Evolutionary conservation across 2,113 vertebrate genomes (phyloP), one percentile per base, ranked within the genome.

Genomic region (Trogon surrucura): DNA sequence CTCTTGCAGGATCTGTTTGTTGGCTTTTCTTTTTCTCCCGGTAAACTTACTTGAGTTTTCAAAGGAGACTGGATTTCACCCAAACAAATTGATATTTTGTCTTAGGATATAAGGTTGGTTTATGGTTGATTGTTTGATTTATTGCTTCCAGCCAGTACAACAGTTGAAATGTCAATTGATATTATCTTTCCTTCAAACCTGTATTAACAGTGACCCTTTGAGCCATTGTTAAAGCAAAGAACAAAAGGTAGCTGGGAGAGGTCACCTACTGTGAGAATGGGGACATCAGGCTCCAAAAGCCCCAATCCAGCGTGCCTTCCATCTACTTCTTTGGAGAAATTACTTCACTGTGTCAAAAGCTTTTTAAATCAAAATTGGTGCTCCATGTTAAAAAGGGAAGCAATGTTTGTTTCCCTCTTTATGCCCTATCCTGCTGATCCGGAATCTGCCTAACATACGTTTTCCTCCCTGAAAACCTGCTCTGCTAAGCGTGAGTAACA

Each of bases 11-110:
- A 51, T 23, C 66, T 89, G 22, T 51, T 54, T 95, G 80, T n/a
- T 87, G 34, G 45, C 34, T 79, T 11, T 36, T 26, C 21, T 19
- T 60, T 69, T 41, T 60, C 21, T 64, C n/a, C 27, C 0, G 0
- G 25, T 47, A 18, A 91, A 38, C 56, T 91, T 48, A 64, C 48
- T 64, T 81, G 72, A 29, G 48, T 77, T 79, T 90, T 81, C 66
- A 71, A 48, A 45, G 45, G 57, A 91, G 64, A 12, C 61, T 75
- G 30, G 14, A 71, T 82, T 51, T 87, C 50, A 38, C 16, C 72
- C 54, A 48, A 65, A 38, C 16, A 87, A 91, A 73, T 13, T 36
- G 17, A 10, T 69, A 34, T 38, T 88, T 87, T 66, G 48, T 80
- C 22, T n/a, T 23, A 23, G 0, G 2, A 41, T 69, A 25, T 16